Base-by-base conservation (phyloP, 2,888 invertebrate species). In the Odiellus spinosus region DNA sequence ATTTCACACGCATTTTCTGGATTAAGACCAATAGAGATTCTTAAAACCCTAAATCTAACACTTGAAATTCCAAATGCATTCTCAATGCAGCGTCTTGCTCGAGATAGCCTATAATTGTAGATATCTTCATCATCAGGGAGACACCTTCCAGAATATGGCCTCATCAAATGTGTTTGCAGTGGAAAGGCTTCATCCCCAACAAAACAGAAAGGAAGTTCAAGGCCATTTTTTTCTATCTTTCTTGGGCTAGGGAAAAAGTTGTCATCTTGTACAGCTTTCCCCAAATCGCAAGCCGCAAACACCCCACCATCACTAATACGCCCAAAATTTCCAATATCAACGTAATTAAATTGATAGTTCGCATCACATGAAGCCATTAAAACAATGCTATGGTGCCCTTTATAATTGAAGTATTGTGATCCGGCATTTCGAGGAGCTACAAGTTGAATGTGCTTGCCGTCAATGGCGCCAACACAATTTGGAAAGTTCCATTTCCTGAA, bases 251-350 rank as follows among this genome's bases (percentile, higher is more conserved):
- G n/a, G 1, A n/a, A 14, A 17, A 48, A 19, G 6, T 12, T 2
- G 32, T 33, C n/a, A 6, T 17, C 33, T 10, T 26, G 17, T 2
- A 48, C 21, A 18, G 38, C 40, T 19, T 17, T 8, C 8, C 41
- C 41, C 35, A 48, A 38, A 18, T n/a, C 12, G 1, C 40, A 48
- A 8, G 38, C 40, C 1, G 39, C 14, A 33, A 48, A 48, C 8
- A 58, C 51, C n/a, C 48, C 51, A 35, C 47, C 48, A 45, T 59
- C 57, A 45, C 50, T 44, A 15, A 47, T 44, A 20, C 52, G 34
- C 21, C 59, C 57, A 50, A 56, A 53, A 11, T 55, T 50, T 40
- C 58, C 57, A 14, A 58, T 44, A 47, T 58, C 54, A n/a, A 57
- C 42, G 26, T 49, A 51, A 32, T 49, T 46, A 39, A 57, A 58